Base-by-base conservation (phyloP, 2,113 vertebrate species). In the Scortum barcoo region DNA sequence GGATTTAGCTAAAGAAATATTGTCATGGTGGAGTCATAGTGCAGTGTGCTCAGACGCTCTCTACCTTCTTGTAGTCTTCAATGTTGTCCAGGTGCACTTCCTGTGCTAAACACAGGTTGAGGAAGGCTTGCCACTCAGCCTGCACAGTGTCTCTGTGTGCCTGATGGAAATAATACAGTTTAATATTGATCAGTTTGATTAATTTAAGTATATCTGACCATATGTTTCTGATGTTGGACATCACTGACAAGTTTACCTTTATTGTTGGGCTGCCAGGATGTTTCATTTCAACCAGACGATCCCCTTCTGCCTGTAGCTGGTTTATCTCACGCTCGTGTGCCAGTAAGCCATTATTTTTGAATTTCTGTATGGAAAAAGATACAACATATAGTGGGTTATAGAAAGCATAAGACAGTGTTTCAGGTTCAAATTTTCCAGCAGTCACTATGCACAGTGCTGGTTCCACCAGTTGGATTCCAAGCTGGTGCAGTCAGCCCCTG, bases 41-140 rank as follows among this genome's bases (percentile, higher is more conserved):
- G 36, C 1, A 6, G 2, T 2, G 10, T 0, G 2, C 1, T 11
- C 19, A 10, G 17, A 13, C 13, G 3, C 28, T 24, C 14, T 24
- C 7, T 95, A 99, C 98, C 96, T 95, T 96, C 89, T 91, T 97
- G 56, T 99, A 99, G 24, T 83, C 92, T 65, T 97, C 96, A 51
- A 98, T 92, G 0, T 89, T 97, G 86, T 96, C 95, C 93, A 99
- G 93, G 7, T 99, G 98, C 10, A 87, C 91, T 78, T 99, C 98
- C 89, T 99, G 96, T 68, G 97, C 97, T 83, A 98, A 94, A 81
- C 97, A 99, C 76, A 99, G 92, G 84, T 98, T 99, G 74, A 98
- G 95, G 83, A 99, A 99, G 69, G 94, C 95, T 83, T 99, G 96
- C 98, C 98, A 99, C 85, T 99, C 97, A 0, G 30, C 89, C 89